Conservation (phyloP, 2,888 invertebrate genomes). For the Anaspis maculata region DNA sequence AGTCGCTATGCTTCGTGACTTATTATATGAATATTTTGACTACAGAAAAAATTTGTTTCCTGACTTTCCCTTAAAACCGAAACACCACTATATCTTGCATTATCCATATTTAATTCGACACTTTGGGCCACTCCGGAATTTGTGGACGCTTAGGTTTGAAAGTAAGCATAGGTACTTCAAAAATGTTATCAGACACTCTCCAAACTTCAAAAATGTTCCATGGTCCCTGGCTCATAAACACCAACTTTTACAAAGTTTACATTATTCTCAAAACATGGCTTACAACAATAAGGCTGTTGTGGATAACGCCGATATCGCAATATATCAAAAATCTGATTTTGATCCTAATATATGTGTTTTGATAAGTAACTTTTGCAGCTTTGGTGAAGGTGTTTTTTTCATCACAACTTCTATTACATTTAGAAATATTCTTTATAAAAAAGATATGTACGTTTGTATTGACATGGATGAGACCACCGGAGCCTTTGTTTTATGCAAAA, state of each 20-base stretch:
- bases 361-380: not conserved
- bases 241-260: conserved; percentile 10
- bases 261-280: not conserved
- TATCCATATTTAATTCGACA: conserved; percentile 17
- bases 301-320: no score
- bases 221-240: conserved; percentile 9
- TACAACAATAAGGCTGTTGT: not conserved
- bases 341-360: no score
- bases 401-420: not conserved
- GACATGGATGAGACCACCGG: not conserved
- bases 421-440: no score
- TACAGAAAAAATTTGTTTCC: conserved; percentile 3
- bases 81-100: conserved; percentile 22
- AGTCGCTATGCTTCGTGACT: not conserved
- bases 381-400: not conserved
- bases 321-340: no score
- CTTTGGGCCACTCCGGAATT: conserved; percentile 16
- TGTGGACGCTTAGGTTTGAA: conserved; percentile 20
- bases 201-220: conserved; percentile 14
- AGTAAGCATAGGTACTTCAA: conserved; percentile 18
- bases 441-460: conserved; percentile 3
- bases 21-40: not conserved
- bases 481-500: not conserved
- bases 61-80: conserved; percentile 13
- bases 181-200: conserved; percentile 7